Evolutionary conservation across 2,113 vertebrate species (phyloP).

Genomic region (Ictalurus punctatus): DNA sequence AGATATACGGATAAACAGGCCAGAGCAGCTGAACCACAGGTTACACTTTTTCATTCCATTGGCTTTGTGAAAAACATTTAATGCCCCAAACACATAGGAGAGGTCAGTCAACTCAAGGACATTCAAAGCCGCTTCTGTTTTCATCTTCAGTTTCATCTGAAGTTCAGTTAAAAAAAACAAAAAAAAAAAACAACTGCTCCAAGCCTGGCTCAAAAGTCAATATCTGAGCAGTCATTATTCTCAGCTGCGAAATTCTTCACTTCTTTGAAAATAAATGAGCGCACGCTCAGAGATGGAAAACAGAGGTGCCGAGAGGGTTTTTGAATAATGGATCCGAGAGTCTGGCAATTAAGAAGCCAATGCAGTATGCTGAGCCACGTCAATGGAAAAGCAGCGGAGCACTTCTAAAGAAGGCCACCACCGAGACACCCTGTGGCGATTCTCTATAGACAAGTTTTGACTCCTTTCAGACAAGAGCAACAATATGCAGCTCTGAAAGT

Average conservation of each 20-base stretch:
- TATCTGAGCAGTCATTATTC: conserved; percentile 41
- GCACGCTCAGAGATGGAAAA: conserved; percentile 21
- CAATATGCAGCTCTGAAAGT: background rate
- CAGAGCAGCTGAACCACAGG: background rate
- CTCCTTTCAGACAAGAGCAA: conserved; percentile 16
- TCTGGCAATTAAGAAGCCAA: conserved; percentile 30
- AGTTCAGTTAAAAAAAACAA: background rate
- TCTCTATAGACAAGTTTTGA: conserved; percentile 11
- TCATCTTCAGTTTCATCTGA: conserved; percentile 21
- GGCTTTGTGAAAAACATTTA: background rate
- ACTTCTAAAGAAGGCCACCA: conserved; percentile 11
- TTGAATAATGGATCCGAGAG: conserved; percentile 49
- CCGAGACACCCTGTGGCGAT: background rate
- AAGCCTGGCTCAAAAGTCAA: conserved; percentile 22
- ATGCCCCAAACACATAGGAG: background rate
- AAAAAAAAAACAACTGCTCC: background rate
- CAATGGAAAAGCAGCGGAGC: background rate
- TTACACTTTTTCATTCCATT: background rate
- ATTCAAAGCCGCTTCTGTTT: background rate
- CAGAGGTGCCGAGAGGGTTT: conserved; percentile 23
- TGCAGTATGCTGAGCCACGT: conserved; percentile 24
- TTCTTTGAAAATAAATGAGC: conserved; percentile 30
- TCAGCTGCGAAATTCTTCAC: conserved; percentile 24
- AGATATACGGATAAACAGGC: background rate
- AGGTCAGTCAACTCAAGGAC: conserved; percentile 11